Percentiles rank a stretch among this genome's conserved stretches.
phyloP scores from a whole-genome alignment of 2,113 vertebrate genomes.

The Conger conger region DNA sequence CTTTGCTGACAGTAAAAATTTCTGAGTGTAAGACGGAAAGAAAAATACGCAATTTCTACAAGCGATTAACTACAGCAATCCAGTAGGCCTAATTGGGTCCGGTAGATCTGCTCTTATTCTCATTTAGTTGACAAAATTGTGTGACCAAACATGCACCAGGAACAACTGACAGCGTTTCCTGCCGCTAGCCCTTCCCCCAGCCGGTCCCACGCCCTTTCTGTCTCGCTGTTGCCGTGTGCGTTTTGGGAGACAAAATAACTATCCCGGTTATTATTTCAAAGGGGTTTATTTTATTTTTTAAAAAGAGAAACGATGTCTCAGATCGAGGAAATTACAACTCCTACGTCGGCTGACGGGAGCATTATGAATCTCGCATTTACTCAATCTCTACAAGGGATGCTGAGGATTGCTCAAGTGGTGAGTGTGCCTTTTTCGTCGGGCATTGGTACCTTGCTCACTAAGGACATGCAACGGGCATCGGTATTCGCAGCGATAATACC shows the following conservation, averaged over 20 bases:
- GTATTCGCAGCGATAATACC: too few species aligned
- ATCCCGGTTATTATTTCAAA: background rate
- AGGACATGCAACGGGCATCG: too few species aligned
- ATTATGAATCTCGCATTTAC: slow-evolving; percentile 14
- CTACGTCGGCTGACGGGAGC: slow-evolving; percentile 21
- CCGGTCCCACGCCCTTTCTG: background rate
- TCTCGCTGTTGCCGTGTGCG: background rate
- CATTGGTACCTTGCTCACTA: background rate
- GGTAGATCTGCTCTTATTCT: background rate
- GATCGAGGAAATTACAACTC: background rate
- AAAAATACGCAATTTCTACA: background rate
- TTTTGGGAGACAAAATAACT: background rate
- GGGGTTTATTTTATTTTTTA: background rate
- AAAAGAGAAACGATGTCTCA: slow-evolving; percentile 9
- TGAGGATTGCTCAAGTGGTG: slow-evolving; percentile 36
- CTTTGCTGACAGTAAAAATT: background rate
- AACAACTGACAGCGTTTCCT: slow-evolving; percentile 5
- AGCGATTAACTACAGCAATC: background rate
- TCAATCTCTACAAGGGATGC: slow-evolving; percentile 27
- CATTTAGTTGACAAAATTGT: background rate
- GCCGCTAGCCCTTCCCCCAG: background rate
- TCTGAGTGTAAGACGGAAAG: background rate
- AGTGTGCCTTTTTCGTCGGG: slow-evolving; percentile 10
- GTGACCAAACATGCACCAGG: background rate
- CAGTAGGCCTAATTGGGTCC: background rate